Base-by-base conservation (phyloP, 2,113 vertebrate genomes). In the Calyptommatus sinebrachiatus region DNA sequence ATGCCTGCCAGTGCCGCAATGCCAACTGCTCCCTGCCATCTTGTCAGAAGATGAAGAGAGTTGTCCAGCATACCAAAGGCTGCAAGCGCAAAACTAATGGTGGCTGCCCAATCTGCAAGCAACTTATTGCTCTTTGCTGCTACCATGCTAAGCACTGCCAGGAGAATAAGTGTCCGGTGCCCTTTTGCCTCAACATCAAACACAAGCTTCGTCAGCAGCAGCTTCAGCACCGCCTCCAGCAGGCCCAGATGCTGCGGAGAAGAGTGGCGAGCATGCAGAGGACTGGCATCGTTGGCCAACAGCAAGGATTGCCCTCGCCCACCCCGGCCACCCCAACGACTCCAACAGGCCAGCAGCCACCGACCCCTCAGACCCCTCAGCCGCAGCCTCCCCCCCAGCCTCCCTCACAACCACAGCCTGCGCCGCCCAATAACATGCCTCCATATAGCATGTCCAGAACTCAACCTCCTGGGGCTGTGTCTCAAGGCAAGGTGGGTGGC, bases 101-200 rank as follows among this genome's bases (percentile, higher is more conserved):
- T 0, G 98, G 98, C 10, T 99, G 98, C 88, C 98, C 98, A 75
- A 97, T 99, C 86, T 99, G 98, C 95, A 99, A 99, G 92, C 98
- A 99, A 85, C 98, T 99, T 84, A 99, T 99, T 0, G 98, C 98
- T 18, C 95, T 99, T 66, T 99, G 98, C 92, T 99, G 98, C 94
- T 99, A 99, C 90, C 98, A 99, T 0, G 98, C 98, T 78, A 99
- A 99, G 92, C 98, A 99, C 96, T 99, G 98, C 94, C 98, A 99
- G 94, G 98, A 99, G 95, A 99, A 98, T 94, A 99, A 99, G 92
- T 99, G 98, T 86, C 98, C 98, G 0, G 98, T 99, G 91, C 98
- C 98, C 2, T 99, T 99, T 93, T 99, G 98, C 88, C 96, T 99
- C 85, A 99, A 99, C 90, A 99, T 99, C 83, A 99, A 99, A 94